Evolutionary conservation across 2,797 vertebrate species (phyloP), one percentile per base, ranked within the genome.

Genomic region (Valencia hispanica): DNA sequence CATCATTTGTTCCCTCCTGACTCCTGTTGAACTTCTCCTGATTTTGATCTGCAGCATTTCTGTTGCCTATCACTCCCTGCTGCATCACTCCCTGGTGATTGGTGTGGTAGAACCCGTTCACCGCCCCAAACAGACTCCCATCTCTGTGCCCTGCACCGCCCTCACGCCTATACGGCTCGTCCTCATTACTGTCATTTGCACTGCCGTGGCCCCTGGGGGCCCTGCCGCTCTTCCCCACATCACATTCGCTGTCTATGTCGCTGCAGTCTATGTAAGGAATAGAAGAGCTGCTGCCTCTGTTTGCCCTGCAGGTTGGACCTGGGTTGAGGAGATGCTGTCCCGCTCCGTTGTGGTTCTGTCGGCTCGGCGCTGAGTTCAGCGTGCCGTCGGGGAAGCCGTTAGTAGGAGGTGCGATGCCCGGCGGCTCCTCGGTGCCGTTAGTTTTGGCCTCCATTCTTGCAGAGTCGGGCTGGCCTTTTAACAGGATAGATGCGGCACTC

Each of bases 241-340:
- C 97, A 78, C 95, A 96, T 93, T 98, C 97, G 75, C 97, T 98
- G 96, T 98, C 97, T 97, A 97, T 95, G 83, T 98, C 97, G 94
- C 97, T 98, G 96, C 97, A 97, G 96, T 98, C 97, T 96, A 98
- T 98, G 95, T 98, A 98, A 92, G 97, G 97, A 85, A 98, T 98
- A 93, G 97, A 98, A 73, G 96, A 95, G 88, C 95, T 97, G 95
- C 97, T 98, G 96, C 97, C 97, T 93, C 94, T 94, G 93, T 97
- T 96, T 95, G 97, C 97, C 93, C 96, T 95, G 94, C 96, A 96
- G 96, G 97, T 96, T 96, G 97, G 97, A 98, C 97, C 97, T 98
- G 97, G 97, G 96, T 96, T 97, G 85, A 96, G 96, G 91, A 96
- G 89, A 10, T 91, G 91, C 53, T 82, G 80, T 68, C 91, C 89